phyloP scores from a whole-genome alignment of 2,113 vertebrate genomes.

The Paralichthys olivaceus region DNA sequence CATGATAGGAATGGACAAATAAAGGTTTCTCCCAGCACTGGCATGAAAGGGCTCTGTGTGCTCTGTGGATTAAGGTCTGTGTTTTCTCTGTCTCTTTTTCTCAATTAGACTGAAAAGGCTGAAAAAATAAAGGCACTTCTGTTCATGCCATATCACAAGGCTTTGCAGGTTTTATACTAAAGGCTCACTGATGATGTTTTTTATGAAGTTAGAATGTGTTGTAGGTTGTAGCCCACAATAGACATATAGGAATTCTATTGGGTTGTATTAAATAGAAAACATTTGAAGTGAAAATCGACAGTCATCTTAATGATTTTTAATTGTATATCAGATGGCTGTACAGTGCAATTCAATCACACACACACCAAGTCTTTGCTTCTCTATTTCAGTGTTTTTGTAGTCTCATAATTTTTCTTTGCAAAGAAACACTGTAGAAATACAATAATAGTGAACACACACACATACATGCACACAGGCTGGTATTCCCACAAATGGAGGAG shows the following conservation, averaged over 20 bases:
- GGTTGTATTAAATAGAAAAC: not conserved
- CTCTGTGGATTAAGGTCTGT: constrained; percentile 86
- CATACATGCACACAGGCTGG: too few species aligned
- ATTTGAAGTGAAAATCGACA: not conserved
- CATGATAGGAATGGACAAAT: constrained; percentile 87
- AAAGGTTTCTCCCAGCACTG: constrained; percentile 83
- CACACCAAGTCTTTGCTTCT: too few species aligned
- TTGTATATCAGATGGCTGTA: not conserved
- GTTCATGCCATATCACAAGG: constrained; percentile 58
- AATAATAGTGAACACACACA: too few species aligned
- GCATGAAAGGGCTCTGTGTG: constrained; percentile 88
- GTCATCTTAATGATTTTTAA: not conserved
- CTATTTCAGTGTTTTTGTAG: too few species aligned
- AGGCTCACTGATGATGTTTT: constrained; percentile 16
- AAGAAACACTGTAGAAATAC: too few species aligned
- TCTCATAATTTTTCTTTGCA: too few species aligned
- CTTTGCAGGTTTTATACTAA: constrained; percentile 38
- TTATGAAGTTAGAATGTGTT: constrained; percentile 2
- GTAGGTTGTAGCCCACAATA: not conserved
- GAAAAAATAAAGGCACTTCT: constrained; percentile 68
- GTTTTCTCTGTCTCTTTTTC: constrained; percentile 75
- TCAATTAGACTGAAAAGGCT: constrained; percentile 81
- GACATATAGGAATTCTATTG: not conserved
- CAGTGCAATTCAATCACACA: too few species aligned
- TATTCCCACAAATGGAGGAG: too few species aligned